These are phyloP conservation scores for Pocota personata DNA, from an alignment of 2,888 invertebrate species.

Conservation along the genomic window DNA sequence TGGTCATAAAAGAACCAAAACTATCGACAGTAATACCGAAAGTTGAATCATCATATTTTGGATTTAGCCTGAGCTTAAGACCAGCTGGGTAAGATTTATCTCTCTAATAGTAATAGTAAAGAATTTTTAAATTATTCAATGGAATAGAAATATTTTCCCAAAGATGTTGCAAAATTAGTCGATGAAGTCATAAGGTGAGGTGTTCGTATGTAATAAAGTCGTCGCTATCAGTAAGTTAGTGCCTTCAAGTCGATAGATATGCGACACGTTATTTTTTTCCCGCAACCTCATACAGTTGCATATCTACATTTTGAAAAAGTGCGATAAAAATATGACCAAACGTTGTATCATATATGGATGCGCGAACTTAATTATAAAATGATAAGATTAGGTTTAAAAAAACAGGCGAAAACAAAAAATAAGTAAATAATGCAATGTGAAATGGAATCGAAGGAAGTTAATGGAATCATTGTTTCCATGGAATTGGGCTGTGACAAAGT, in stretches of 20 bases:
- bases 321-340: conserved; percentile 12
- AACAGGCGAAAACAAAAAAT: neutral
- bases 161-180: conserved; percentile 48
- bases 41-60: conserved; percentile 81
- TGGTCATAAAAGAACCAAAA: conserved; percentile 79
- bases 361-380: conserved; percentile 16
- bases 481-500: neutral
- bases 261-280: neutral
- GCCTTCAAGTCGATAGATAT: conserved; percentile 33
- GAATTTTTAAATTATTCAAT: neutral
- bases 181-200: conserved; percentile 59
- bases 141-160: neutral
- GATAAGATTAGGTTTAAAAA: conserved; percentile 44
- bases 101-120: too few relatives aligned
- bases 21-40: conserved; percentile 77
- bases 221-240: conserved; percentile 33
- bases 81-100: conserved; percentile 78
- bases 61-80: conserved; percentile 79
- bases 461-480: conserved; percentile 22
- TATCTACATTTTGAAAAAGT: neutral
- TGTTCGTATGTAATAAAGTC: neutral
- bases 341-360: neutral
- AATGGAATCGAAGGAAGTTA: conserved; percentile 1
- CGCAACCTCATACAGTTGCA: neutral
- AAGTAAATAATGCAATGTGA: neutral